A percentile compares a stretch with the other conserved stretches of the same genome.
Conservation (phyloP, 2,797 vertebrate genomes). For the Neosalanx taihuensis region DNA sequence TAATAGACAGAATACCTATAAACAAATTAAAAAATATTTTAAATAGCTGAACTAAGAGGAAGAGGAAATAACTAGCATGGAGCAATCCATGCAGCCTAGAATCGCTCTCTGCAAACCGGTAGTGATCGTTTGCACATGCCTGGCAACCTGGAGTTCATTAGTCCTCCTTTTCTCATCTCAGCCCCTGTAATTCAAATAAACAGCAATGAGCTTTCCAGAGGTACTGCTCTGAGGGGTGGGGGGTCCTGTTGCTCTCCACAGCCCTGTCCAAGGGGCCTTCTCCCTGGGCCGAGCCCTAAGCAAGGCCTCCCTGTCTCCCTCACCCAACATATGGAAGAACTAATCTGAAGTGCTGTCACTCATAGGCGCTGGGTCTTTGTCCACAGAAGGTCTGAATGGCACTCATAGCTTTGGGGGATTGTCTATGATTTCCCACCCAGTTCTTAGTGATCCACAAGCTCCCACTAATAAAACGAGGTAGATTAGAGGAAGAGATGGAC, state of each 20-base stretch:
- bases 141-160: slow-evolving; percentile 79
- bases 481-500: slow-evolving; percentile 48
- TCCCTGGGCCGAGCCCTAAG: slow-evolving; percentile 46
- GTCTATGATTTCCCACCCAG: slow-evolving; percentile 45
- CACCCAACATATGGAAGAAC: slow-evolving; percentile 59
- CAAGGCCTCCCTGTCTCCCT: slow-evolving; percentile 25
- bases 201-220: slow-evolving; percentile 80
- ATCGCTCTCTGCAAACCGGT: slow-evolving; percentile 67
- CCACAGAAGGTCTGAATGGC: slow-evolving; percentile 39
- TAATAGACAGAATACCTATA: slow-evolving; percentile 43
- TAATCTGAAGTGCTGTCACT: slow-evolving; percentile 65
- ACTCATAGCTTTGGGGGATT: slow-evolving; percentile 50
- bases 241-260: slow-evolving; percentile 61
- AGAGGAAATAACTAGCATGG: slow-evolving; percentile 34
- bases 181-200: slow-evolving; percentile 82
- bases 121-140: slow-evolving; percentile 79
- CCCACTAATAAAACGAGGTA: slow-evolving; percentile 36
- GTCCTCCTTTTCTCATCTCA: slow-evolving; percentile 73
- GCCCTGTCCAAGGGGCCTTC: slow-evolving; percentile 51
- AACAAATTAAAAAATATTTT: slow-evolving; percentile 42
- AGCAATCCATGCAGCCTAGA: slow-evolving; percentile 66
- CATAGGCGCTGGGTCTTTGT: slow-evolving; percentile 48
- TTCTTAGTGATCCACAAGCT: slow-evolving; percentile 34
- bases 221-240: slow-evolving; percentile 74
- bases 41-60: slow-evolving; percentile 53